Percentiles rank a stretch among this genome's conserved stretches.
Evolutionary conservation across 2,888 invertebrate genomes (phyloP).

Genomic region (Beris chalybata): DNA sequence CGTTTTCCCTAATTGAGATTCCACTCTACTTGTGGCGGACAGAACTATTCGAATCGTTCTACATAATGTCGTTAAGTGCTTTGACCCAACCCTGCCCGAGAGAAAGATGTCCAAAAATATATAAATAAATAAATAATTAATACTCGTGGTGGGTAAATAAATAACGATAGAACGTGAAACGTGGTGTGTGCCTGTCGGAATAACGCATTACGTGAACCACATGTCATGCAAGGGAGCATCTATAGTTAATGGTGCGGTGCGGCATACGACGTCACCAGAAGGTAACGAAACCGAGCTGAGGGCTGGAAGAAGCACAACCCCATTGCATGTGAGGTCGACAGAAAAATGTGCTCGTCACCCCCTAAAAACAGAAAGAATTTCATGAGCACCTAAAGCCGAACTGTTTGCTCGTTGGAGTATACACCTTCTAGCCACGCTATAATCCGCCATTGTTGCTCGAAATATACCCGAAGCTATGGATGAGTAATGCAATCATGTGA

Average conservation of each 20-base stretch:
- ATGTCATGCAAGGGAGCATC: conserved; percentile 36
- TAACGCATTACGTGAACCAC: conserved; percentile 37
- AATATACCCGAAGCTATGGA: neutral
- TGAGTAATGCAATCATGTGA: conserved; percentile 14
- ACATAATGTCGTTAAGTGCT: conserved; percentile 5
- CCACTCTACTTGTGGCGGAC: neutral
- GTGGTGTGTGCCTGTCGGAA: conserved; percentile 12
- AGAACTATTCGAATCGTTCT: neutral
- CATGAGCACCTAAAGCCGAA: neutral
- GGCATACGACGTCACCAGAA: conserved; percentile 8
- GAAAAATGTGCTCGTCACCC: conserved; percentile 16
- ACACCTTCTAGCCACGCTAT: neutral
- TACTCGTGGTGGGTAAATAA: conserved; percentile 4
- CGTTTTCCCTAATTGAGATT: conserved; percentile 14
- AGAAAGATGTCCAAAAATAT: conserved; percentile 18
- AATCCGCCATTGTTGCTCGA: conserved; percentile 15
- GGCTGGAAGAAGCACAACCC: neutral
- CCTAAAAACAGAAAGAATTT: conserved; percentile 12
- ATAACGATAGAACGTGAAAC: conserved; percentile 5
- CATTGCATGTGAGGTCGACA: conserved; percentile 10
- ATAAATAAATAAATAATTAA: conserved; percentile 21
- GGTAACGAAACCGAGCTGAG: conserved; percentile 2
- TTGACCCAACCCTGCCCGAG: conserved; percentile 6
- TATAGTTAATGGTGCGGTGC: conserved; percentile 34
- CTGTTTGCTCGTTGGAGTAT: neutral